Percentiles rank a stretch among this genome's conserved stretches.
phyloP scores from a whole-genome alignment of 2,113 vertebrate species.

The Rhea americana region DNA sequence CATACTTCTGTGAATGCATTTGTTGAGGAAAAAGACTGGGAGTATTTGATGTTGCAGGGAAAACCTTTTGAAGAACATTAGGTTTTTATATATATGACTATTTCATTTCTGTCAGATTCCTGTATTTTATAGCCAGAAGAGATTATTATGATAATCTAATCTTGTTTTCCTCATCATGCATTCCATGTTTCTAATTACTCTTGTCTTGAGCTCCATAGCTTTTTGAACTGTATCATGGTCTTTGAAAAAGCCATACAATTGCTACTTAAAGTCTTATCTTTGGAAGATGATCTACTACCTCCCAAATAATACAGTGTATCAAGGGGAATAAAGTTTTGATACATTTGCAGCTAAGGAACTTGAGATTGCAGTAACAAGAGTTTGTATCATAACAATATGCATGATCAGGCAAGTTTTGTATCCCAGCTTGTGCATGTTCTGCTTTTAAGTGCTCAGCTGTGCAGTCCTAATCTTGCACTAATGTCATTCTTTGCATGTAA shows the following conservation, averaged over 20 bases:
- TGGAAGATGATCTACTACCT: background rate
- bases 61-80: background rate
- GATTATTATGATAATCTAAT: background rate
- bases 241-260: background rate
- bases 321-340: background rate
- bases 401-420: background rate
- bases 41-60: background rate
- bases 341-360: background rate
- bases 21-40: background rate
- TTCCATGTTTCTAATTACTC: background rate
- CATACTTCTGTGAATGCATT: background rate
- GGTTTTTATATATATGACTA: background rate
- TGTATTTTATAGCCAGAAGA: background rate
- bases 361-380: background rate
- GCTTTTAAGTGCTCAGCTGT: background rate
- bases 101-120: background rate
- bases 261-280: background rate
- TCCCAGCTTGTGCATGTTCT: background rate
- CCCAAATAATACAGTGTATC: background rate
- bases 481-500: background rate
- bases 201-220: background rate
- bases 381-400: background rate
- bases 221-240: background rate
- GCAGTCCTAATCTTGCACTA: background rate
- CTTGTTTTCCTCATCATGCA: background rate